These are phyloP conservation scores for Onychorhynchus coronatus DNA, from an alignment of 2,113 vertebrate species.

Conservation along the genomic window DNA sequence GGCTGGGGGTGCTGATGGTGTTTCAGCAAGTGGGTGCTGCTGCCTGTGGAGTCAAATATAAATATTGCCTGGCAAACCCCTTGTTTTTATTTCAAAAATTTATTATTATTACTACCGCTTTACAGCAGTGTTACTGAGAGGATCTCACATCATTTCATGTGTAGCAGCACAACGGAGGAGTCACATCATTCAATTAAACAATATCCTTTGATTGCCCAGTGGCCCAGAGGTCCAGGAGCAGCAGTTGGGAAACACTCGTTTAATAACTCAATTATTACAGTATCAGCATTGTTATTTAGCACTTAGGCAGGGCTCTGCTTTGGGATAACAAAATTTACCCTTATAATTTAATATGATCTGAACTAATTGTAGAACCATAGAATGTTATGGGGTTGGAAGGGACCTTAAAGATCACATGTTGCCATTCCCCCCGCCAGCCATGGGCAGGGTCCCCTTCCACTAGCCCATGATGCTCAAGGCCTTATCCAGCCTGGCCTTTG, in stretches of 20 bases:
- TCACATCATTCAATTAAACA: not conserved
- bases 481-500: not conserved
- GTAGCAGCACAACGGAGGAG: rapidly evolving
- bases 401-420: rapidly evolving
- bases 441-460: not conserved
- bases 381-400: not conserved
- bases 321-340: not conserved
- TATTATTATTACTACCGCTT: not conserved
- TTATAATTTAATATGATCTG: not conserved
- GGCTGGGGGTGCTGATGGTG: not conserved
- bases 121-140: rapidly evolving
- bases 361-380: rapidly evolving
- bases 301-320: not conserved
- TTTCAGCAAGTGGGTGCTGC: not conserved
- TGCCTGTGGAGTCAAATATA: rapidly evolving
- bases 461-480: rapidly evolving
- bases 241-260: not conserved
- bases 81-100: rapidly evolving
- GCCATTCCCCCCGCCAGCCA: not conserved
- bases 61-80: not conserved
- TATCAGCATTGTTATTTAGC: not conserved
- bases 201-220: not conserved
- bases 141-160: rapidly evolving
- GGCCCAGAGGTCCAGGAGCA: not conserved
- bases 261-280: not conserved